Conservation (phyloP, 2,797 vertebrate species). For the Rhinichthys osculus region DNA sequence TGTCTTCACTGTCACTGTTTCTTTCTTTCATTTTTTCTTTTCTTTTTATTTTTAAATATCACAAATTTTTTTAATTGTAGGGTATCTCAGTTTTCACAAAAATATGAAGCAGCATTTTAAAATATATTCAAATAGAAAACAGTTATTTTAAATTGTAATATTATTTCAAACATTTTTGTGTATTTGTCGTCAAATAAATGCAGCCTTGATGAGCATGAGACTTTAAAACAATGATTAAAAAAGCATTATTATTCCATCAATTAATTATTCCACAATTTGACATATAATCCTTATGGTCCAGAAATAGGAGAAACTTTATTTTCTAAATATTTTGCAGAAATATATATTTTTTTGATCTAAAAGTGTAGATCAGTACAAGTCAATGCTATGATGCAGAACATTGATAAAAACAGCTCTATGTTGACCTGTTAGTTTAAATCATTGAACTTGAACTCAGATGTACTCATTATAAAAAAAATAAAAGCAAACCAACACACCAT, state of each 20-base stretch:
- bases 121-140: background rate
- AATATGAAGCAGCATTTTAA: background rate
- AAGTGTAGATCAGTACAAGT: too few species aligned
- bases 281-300: background rate
- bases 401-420: background rate
- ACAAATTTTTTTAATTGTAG: background rate
- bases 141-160: background rate
- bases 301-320: background rate
- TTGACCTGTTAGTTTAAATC: slow-evolving; percentile 12
- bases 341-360: background rate
- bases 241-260: background rate
- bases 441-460: slow-evolving; percentile 16
- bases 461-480: slow-evolving; percentile 25
- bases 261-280: too few species aligned
- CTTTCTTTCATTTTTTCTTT: too few species aligned
- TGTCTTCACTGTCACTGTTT: background rate
- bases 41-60: background rate
- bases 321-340: background rate
- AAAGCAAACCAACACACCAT: slow-evolving; percentile 23
- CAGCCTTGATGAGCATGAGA: background rate
- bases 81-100: background rate
- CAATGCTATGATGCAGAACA: background rate
- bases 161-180: background rate
- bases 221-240: background rate
- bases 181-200: too few species aligned